These are phyloP conservation scores for Stenodema calcarata DNA, from an alignment of 2,888 invertebrate species.

Conservation along the genomic window DNA sequence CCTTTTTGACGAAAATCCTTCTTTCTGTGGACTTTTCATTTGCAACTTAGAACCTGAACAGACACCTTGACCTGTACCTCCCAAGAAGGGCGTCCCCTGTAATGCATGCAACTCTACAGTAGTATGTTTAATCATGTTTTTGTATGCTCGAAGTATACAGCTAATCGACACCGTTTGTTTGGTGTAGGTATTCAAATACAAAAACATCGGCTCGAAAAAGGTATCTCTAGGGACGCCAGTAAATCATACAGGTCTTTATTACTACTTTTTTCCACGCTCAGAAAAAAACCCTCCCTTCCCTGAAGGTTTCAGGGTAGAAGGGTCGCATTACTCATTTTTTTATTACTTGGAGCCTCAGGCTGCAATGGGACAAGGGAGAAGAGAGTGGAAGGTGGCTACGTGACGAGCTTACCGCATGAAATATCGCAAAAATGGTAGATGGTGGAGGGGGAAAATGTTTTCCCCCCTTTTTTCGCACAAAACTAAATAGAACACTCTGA, in stretches of 20 bases:
- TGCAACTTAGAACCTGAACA: too few relatives aligned
- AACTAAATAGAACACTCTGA: neutral
- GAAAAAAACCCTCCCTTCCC: neutral
- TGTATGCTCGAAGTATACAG: too few relatives aligned
- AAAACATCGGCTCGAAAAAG: neutral
- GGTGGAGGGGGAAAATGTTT: neutral
- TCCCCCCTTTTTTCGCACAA: neutral
- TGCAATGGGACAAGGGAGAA: neutral
- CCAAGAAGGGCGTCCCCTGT: too few relatives aligned
- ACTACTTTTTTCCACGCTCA: conserved; percentile 24
- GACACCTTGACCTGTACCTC: too few relatives aligned
- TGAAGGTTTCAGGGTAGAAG: neutral
- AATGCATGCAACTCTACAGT: too few relatives aligned
- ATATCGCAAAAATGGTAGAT: neutral
- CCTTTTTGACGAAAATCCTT: too few relatives aligned
- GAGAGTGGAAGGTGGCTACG: conserved; percentile 32
- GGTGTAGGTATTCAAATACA: neutral
- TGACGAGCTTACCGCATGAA: conserved; percentile 41
- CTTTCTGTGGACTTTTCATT: too few relatives aligned
- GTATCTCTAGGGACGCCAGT: neutral
- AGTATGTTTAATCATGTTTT: too few relatives aligned
- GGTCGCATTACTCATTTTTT: conserved; percentile 44
- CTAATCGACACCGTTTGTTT: neutral
- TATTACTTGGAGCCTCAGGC: conserved; percentile 31
- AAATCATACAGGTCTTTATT: conserved; percentile 40